These are phyloP conservation scores for Littorina saxatilis DNA, from an alignment of 1,140 invertebrate species.

Conservation along the genomic window DNA sequence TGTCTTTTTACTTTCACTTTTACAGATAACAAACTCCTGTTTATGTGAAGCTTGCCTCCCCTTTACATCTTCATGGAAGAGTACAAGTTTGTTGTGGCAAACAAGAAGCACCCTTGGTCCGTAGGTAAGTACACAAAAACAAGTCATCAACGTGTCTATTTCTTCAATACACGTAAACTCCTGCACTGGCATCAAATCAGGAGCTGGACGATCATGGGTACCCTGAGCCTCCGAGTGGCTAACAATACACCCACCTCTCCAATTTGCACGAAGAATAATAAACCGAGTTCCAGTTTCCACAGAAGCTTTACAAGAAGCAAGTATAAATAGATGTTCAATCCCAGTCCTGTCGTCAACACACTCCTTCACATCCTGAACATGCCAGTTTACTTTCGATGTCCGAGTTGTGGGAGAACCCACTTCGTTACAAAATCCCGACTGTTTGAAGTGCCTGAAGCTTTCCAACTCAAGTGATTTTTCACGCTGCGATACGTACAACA, in stretches of 20 bases:
- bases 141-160: not conserved
- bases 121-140: not conserved
- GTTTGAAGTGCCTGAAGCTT: not conserved
- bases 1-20: not conserved
- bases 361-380: not conserved
- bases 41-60: not conserved
- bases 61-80: not conserved
- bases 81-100: not conserved
- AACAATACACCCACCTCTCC: not conserved
- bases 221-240: not conserved
- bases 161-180: not conserved
- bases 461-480: not conserved
- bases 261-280: not conserved
- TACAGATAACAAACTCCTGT: not conserved
- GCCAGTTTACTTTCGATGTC: not conserved
- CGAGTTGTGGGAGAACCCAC: not conserved
- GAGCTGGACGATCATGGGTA: not conserved
- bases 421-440: not conserved
- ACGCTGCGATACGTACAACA: not conserved
- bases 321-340: not conserved
- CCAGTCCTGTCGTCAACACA: not conserved
- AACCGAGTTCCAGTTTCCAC: not conserved
- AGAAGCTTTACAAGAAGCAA: not conserved
- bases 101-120: slow-evolving; percentile 4
- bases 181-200: not conserved